Evolutionary conservation across 2,113 vertebrate genomes (phyloP).

Genomic region (Rhinichthys klamathensis): DNA sequence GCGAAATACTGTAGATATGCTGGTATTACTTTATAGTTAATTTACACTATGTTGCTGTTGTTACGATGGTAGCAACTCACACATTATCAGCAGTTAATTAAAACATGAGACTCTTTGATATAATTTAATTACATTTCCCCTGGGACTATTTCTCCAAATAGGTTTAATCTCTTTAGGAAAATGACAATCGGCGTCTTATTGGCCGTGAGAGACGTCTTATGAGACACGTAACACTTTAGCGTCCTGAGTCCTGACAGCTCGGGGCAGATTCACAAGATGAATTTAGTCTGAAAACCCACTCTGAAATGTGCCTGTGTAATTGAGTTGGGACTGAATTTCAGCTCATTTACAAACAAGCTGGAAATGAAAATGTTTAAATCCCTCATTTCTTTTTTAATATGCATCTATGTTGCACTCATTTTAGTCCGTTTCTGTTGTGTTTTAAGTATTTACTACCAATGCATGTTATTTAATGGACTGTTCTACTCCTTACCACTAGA

Average conservation of each 20-base stretch:
- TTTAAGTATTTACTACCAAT: neutral
- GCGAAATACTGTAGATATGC: neutral
- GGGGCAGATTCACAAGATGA: slow-evolving; percentile 5
- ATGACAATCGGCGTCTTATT: slow-evolving; percentile 11
- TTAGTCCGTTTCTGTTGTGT: neutral
- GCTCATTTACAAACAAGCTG: neutral
- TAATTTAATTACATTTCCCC: slow-evolving; percentile 50
- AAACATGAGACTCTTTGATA: slow-evolving; percentile 38
- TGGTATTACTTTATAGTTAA: neutral
- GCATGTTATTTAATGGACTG: neutral
- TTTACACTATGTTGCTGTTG: neutral
- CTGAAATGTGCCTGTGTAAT: neutral
- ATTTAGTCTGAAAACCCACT: neutral
- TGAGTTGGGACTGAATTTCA: neutral
- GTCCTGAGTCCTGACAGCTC: neutral
- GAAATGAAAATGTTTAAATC: neutral
- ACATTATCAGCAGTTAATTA: slow-evolving; percentile 49
- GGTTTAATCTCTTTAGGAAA: slow-evolving; percentile 47
- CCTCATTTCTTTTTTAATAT: neutral
- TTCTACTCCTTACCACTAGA: slow-evolving; percentile 65
- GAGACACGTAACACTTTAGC: slow-evolving; percentile 1
- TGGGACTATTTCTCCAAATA: slow-evolving; percentile 34
- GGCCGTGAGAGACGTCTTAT: neutral
- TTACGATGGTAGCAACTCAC: neutral
- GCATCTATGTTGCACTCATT: neutral